A percentile compares a stretch with the other conserved stretches of the same genome.
Evolutionary conservation across 64 coral and sea anemone species (phyloP).

Genomic region (Platygyra sinensis): DNA sequence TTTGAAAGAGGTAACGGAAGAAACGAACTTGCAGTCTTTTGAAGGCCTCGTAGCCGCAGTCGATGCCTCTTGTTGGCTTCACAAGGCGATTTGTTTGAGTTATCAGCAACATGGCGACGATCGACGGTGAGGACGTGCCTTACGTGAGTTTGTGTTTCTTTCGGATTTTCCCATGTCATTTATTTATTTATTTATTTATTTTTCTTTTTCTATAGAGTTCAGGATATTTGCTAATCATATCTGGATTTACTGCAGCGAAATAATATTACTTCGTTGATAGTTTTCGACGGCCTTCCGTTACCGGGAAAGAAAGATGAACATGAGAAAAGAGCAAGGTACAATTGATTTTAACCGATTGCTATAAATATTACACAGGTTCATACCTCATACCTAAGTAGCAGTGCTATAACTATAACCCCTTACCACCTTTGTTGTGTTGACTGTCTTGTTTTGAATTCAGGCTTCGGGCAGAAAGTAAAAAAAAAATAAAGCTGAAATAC

Average conservation of each 20-base stretch:
- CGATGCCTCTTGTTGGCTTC: conserved; percentile 49
- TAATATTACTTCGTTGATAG: background rate
- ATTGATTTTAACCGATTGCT: background rate
- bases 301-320: conserved; percentile 9
- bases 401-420: background rate
- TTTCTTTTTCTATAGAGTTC: conserved; percentile 1
- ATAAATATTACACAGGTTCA: background rate
- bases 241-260: conserved; percentile 2
- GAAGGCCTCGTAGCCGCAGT: background rate
- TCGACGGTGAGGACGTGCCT: background rate
- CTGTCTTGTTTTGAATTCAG: background rate
- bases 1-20: conserved; percentile 22
- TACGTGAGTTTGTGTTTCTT: background rate
- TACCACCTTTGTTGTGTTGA: background rate
- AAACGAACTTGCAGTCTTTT: conserved; percentile 20
- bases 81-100: conserved; percentile 4
- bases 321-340: conserved; percentile 19
- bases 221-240: conserved; percentile 15
- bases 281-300: conserved; percentile 24
- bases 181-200: background rate
- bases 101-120: conserved; percentile 7
- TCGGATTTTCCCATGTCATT: background rate
- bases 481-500: background rate
- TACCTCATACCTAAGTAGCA: background rate
- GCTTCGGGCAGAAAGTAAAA: background rate